Evolutionary conservation across 2,113 vertebrate species (phyloP), one percentile per base, ranked within the genome.

Genomic region (Malurus cyaneus): DNA sequence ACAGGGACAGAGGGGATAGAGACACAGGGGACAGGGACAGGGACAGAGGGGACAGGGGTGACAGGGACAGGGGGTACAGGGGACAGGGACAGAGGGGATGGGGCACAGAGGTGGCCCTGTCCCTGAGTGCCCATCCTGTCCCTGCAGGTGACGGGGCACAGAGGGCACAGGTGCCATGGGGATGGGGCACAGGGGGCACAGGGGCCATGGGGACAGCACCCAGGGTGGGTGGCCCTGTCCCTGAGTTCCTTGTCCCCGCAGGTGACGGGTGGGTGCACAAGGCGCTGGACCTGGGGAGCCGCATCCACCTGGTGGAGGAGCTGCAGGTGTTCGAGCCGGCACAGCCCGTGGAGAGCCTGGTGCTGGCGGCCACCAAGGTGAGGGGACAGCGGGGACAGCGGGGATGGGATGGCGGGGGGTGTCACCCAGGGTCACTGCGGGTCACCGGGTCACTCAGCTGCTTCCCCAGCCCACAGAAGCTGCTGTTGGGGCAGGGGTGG

Each of bases 211-310:
- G 39, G 9, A 4, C 8, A 9, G 15, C 12, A 8, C 54, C 10
- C 3, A 1, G 5, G 1, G 1, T 5, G 5, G 1, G 1, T 5
- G 41, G 47, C 57, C 69, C 80, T 18, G 6, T 53, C 47, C 42
- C 90, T 4, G 6, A 49, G 31, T 91, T 88, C 6, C 23, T 41
- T 0, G 3, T 18, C 31, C n/a, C 71, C 66, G 1, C 96, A 99
- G 99, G 98, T 54, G 98, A 98, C 0, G 99, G 99, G 14, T 99
- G 99, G 99, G 97, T 99, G 80, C 98, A 99, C 96, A 99, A 99
- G 80, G 99, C 99, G 0, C 98, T 99, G 87, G 98, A 98, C 87
- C 50, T 99, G 93, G 98, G 98, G 7, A n/a, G 98, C 1, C 97
- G 96, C 18, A 97, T 98, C 26, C 99, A 99, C 28, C 97, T 99